Percentiles rank a stretch among this genome's conserved stretches.
Conservation (phyloP, 2,888 invertebrate genomes). For the Argyresthia albistria region DNA sequence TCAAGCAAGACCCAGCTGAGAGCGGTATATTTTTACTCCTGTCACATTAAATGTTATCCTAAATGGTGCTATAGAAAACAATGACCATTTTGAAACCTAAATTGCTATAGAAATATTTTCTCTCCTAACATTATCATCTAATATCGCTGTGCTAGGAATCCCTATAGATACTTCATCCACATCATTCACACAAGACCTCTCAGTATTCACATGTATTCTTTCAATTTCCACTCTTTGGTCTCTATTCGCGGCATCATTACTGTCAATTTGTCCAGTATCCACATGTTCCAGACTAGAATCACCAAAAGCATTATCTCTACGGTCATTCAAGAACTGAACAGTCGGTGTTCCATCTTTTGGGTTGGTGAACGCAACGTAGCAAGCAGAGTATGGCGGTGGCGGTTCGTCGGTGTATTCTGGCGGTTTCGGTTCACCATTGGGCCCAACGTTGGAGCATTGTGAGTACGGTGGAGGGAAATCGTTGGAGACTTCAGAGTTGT, state of each 20-base stretch:
- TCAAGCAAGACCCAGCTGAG: no score
- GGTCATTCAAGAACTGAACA: background rate
- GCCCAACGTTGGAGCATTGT: constrained; percentile 20
- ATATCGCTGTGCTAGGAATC: no score
- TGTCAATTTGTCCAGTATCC: background rate
- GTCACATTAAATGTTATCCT: no score
- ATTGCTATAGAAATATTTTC: no score
- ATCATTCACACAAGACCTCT: no score
- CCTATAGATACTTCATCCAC: no score
- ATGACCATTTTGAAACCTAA: no score
- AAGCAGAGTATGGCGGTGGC: constrained; percentile 47
- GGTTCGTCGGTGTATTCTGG: constrained; percentile 27
- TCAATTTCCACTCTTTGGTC: background rate
- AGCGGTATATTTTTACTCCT: no score
- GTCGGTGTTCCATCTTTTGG: background rate
- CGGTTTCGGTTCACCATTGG: background rate
- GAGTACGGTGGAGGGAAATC: constrained; percentile 48
- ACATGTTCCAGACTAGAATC: background rate
- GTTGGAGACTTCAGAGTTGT: constrained; percentile 4
- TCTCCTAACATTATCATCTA: no score
- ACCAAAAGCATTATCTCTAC: background rate
- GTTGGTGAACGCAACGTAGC: background rate
- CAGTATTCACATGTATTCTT: constrained; percentile 8
- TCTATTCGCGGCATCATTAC: background rate
- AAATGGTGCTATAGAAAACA: no score